A percentile compares a stretch with the other conserved stretches of the same genome.
phyloP scores from a whole-genome alignment of 2,888 invertebrate genomes.

The Endotricha flammealis region DNA sequence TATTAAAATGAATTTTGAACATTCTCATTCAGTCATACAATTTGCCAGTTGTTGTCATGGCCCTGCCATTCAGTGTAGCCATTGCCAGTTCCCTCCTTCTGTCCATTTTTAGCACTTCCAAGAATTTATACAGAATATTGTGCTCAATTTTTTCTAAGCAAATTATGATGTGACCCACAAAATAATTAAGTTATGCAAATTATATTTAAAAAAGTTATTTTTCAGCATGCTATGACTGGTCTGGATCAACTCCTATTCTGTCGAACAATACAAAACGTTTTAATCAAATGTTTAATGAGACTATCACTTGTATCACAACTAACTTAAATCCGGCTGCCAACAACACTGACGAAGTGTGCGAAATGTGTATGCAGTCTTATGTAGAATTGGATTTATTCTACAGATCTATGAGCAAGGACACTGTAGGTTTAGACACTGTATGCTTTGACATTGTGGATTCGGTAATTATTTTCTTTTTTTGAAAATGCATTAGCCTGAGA shows the following conservation, averaged over 20 bases:
- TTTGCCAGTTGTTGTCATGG: too few species aligned
- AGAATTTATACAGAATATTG: too few species aligned
- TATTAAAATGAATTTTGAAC: too few species aligned
- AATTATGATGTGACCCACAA: too few species aligned
- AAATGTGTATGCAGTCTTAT: constrained; percentile 75
- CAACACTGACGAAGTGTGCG: constrained; percentile 62
- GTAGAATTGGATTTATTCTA: constrained; percentile 76
- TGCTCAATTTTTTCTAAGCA: constrained; percentile 5
- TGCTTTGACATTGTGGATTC: constrained; percentile 84
- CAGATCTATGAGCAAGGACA: constrained; percentile 71
- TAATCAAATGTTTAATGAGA: constrained; percentile 58
- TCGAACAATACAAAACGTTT: constrained; percentile 74
- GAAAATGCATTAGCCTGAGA: too few species aligned
- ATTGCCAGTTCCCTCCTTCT: too few species aligned
- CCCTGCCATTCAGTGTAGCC: too few species aligned
- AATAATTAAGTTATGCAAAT: too few species aligned
- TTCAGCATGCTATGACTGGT: constrained; percentile 78
- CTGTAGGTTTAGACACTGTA: constrained; percentile 77
- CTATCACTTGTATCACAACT: constrained; percentile 57
- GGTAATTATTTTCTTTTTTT: constrained; percentile 56
- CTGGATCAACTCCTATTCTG: constrained; percentile 50
- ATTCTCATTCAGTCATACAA: too few species aligned
- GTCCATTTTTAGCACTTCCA: too few species aligned
- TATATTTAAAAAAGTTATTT: too few species aligned
- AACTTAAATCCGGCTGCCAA: constrained; percentile 37